Evolutionary conservation across 53 echinoderm and acorn worm genomes (phyloP).

Genomic region (Crossaster papposus): DNA sequence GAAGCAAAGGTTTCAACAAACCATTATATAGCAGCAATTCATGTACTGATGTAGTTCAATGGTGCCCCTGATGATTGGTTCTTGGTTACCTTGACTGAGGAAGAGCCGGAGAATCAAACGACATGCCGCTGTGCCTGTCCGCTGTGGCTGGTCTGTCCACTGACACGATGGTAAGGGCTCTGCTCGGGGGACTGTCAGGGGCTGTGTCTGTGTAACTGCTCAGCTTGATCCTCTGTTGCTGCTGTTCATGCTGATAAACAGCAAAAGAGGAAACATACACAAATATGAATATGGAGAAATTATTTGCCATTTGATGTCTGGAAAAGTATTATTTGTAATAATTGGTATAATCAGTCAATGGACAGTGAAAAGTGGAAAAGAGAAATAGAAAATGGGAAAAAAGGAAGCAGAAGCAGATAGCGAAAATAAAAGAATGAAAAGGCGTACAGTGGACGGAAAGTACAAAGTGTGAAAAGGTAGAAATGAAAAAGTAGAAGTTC

Average conservation of each 20-base stretch:
- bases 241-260: conserved; percentile 22
- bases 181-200: conserved; percentile 66
- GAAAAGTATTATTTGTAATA: not conserved
- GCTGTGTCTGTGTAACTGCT: conserved; percentile 28
- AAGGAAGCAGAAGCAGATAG: too few relatives aligned
- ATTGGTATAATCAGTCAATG: not conserved
- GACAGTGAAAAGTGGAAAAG: too few relatives aligned
- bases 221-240: conserved; percentile 59
- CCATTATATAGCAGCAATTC: not conserved
- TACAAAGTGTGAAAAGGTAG: too few relatives aligned
- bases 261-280: not conserved
- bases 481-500: too few relatives aligned
- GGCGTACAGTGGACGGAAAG: too few relatives aligned
- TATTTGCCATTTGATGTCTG: not conserved
- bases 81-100: conserved; percentile 73
- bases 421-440: too few relatives aligned
- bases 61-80: too few relatives aligned
- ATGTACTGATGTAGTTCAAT: too few relatives aligned
- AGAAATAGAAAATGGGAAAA: too few relatives aligned
- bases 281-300: not conserved
- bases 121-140: conserved; percentile 49
- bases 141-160: conserved; percentile 66
- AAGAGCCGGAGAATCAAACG: conserved; percentile 61
- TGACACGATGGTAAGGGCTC: conserved; percentile 67
- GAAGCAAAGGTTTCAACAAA: too few relatives aligned